Percentiles rank a stretch among this genome's conserved stretches.
phyloP scores from a whole-genome alignment of 2,888 invertebrate genomes.

The Podotricha telesiphe region DNA sequence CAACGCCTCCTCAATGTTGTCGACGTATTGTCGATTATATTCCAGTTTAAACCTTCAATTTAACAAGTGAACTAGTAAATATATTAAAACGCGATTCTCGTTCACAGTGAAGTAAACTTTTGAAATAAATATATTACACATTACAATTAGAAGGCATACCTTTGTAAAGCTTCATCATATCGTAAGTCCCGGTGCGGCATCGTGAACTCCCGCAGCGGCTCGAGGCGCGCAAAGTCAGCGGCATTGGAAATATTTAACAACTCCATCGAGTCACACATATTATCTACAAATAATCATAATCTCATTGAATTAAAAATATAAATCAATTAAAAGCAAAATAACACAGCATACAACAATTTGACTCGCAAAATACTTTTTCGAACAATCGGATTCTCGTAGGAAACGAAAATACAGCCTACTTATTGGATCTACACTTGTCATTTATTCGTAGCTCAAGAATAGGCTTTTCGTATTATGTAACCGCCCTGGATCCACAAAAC shows the following conservation, averaged over 20 bases:
- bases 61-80: neutral
- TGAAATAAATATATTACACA: neutral
- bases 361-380: too few relatives aligned
- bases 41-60: slow-evolving; percentile 54
- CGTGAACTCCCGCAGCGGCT: slow-evolving; percentile 71
- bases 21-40: slow-evolving; percentile 58
- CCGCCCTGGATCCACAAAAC: too few relatives aligned
- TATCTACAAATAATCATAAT: slow-evolving; percentile 49
- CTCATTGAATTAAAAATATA: neutral
- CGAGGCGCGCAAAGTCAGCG: slow-evolving; percentile 56
- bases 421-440: too few relatives aligned
- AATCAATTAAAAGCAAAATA: too few relatives aligned
- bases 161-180: slow-evolving; percentile 50
- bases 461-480: too few relatives aligned
- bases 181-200: slow-evolving; percentile 58
- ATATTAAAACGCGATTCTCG: neutral
- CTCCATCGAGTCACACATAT: slow-evolving; percentile 55
- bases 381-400: too few relatives aligned
- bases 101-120: too few relatives aligned
- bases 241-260: slow-evolving; percentile 47
- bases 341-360: too few relatives aligned
- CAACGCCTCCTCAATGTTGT: slow-evolving; percentile 64
- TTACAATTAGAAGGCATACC: slow-evolving; percentile 21
- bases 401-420: too few relatives aligned
- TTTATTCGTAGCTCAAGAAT: too few relatives aligned